These are phyloP conservation scores for Rutilus rutilus DNA, from an alignment of 2,113 vertebrate genomes.

Conservation along the genomic window DNA sequence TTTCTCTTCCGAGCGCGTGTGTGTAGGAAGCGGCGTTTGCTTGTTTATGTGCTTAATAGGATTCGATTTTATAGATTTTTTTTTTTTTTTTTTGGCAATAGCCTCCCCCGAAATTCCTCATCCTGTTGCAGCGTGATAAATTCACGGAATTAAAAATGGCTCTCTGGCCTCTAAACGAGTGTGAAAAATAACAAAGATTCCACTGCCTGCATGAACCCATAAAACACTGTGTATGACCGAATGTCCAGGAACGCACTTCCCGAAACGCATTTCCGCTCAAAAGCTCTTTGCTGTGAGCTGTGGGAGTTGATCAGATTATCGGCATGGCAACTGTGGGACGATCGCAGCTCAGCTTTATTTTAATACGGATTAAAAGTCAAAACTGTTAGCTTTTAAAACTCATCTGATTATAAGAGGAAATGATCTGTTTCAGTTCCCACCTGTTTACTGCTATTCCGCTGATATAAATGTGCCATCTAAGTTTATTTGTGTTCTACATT, in stretches of 20 bases:
- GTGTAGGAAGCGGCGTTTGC: slow-evolving; percentile 71
- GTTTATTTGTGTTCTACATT: neutral
- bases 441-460: neutral
- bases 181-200: slow-evolving; percentile 16
- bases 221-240: neutral
- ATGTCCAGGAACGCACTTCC: neutral
- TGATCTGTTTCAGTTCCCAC: neutral
- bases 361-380: slow-evolving; percentile 25
- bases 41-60: slow-evolving; percentile 77
- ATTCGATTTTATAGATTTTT: slow-evolving; percentile 78
- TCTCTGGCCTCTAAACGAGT: neutral
- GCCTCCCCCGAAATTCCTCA: slow-evolving; percentile 65
- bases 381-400: neutral
- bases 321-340: slow-evolving; percentile 3
- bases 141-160: slow-evolving; percentile 69
- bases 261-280: neutral
- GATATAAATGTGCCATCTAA: neutral
- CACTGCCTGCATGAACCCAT: neutral
- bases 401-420: neutral
- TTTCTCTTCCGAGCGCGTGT: slow-evolving; percentile 54
- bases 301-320: slow-evolving; percentile 31
- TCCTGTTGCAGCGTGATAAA: slow-evolving; percentile 68
- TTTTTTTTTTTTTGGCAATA: slow-evolving; percentile 61
- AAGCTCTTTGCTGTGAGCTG: neutral
- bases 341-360: neutral